Evolutionary conservation across 2,888 invertebrate genomes (phyloP).

Genomic region (Acheta domesticus): DNA sequence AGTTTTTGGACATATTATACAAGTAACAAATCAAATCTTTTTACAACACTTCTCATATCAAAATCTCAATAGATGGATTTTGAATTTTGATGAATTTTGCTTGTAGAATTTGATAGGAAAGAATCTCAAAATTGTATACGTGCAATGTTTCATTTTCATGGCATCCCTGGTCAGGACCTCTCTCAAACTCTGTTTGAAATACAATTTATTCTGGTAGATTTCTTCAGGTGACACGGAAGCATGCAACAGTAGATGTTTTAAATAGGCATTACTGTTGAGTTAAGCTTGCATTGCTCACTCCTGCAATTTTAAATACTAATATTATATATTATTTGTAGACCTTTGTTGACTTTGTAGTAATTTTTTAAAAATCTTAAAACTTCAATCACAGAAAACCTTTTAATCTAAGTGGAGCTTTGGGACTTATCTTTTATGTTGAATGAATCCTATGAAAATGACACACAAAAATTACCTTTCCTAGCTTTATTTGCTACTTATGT

Average conservation of each 20-base stretch:
- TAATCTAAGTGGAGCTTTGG: not conserved
- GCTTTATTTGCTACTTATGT: constrained; percentile 18
- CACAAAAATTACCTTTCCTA: not conserved
- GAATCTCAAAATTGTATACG: not conserved
- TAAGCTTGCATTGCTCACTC: constrained; percentile 35
- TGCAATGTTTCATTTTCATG: constrained; percentile 4
- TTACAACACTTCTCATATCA: not conserved
- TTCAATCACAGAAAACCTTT: constrained; percentile 34
- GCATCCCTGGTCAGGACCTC: constrained; percentile 25
- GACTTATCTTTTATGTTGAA: constrained; percentile 27
- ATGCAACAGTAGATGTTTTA: constrained; percentile 33
- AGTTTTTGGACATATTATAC: not conserved
- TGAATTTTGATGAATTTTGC: not conserved
- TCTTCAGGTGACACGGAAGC: constrained; percentile 27
- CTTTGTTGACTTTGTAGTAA: constrained; percentile 32
- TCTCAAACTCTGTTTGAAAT: constrained; percentile 18
- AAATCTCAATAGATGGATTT: not conserved
- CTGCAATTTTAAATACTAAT: constrained; percentile 34
- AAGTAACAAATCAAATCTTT: not conserved
- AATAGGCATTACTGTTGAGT: constrained; percentile 29
- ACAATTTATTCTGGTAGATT: constrained; percentile 21
- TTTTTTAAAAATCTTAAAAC: constrained; percentile 31
- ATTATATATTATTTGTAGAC: constrained; percentile 33
- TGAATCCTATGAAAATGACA: constrained; percentile 32
- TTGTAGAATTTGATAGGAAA: not conserved